phyloP scores from a whole-genome alignment of 2,797 vertebrate genomes.

The Microctenopoma lineatum region DNA sequence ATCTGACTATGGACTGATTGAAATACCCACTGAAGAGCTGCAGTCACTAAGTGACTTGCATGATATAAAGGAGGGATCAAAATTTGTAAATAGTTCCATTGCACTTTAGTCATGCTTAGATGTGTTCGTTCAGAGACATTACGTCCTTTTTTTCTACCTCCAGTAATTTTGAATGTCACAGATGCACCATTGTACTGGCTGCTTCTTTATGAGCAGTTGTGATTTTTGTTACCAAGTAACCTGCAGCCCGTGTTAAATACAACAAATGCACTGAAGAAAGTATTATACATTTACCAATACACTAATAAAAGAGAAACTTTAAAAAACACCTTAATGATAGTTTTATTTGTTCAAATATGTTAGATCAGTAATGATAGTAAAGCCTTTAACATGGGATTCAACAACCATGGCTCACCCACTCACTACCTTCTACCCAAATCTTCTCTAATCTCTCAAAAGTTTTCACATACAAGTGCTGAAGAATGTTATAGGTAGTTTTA shows the following conservation, averaged over 20 bases:
- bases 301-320: background rate
- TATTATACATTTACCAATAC: background rate
- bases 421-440: too few relatives aligned
- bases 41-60: background rate
- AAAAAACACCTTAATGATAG: too few relatives aligned
- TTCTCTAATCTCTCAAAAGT: too few relatives aligned
- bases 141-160: slow-evolving; percentile 18
- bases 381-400: too few relatives aligned
- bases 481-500: background rate
- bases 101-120: slow-evolving; percentile 14
- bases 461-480: too few relatives aligned
- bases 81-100: slow-evolving; percentile 28
- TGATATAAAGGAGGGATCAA: slow-evolving; percentile 8
- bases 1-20: background rate
- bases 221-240: slow-evolving; percentile 17
- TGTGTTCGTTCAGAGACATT: background rate
- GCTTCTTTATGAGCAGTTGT: slow-evolving; percentile 3
- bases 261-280: slow-evolving; percentile 6
- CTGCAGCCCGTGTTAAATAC: background rate
- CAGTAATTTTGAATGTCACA: slow-evolving; percentile 6
- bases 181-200: slow-evolving; percentile 2
- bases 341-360: too few relatives aligned
- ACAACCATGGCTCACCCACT: too few relatives aligned
- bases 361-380: too few relatives aligned
- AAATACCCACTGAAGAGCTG: background rate